These are phyloP conservation scores for Lithobates pipiens DNA, from an alignment of 2,797 vertebrate genomes.

Conservation along the genomic window DNA sequence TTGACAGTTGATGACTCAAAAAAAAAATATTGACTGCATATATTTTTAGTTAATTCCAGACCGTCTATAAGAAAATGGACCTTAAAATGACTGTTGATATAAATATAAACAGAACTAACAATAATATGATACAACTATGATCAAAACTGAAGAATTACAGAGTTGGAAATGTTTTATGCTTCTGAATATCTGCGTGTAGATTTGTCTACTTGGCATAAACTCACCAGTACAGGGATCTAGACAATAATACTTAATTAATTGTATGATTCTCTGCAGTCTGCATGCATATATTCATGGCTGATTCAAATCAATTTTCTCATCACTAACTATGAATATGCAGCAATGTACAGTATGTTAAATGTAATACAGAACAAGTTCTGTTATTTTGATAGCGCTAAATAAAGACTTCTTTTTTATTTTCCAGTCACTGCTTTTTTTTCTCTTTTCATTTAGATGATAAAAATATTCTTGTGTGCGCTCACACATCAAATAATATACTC, in stretches of 20 bases:
- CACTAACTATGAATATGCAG: background rate
- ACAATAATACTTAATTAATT: background rate
- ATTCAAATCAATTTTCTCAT: background rate
- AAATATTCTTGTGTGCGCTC: conserved; percentile 29
- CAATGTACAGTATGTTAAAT: conserved; percentile 5
- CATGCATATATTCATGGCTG: no score
- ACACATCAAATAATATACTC: conserved; percentile 70
- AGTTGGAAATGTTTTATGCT: no score
- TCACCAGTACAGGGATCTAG: background rate
- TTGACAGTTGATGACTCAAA: no score
- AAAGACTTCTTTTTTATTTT: conserved; percentile 14
- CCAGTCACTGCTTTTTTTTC: conserved; percentile 7
- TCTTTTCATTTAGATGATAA: conserved; percentile 54
- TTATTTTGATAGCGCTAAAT: conserved; percentile 13
- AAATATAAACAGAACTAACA: no score
- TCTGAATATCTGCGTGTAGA: no score
- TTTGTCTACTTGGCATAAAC: no score
- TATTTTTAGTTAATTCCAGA: no score
- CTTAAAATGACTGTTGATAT: no score
- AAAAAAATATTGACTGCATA: no score
- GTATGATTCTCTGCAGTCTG: background rate
- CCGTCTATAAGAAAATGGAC: no score
- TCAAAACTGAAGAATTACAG: no score
- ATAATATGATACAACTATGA: no score
- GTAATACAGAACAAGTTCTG: background rate